Evolutionary conservation across 1,140 invertebrate species (phyloP).

Genomic region (Tetramorium parvispinum): DNA sequence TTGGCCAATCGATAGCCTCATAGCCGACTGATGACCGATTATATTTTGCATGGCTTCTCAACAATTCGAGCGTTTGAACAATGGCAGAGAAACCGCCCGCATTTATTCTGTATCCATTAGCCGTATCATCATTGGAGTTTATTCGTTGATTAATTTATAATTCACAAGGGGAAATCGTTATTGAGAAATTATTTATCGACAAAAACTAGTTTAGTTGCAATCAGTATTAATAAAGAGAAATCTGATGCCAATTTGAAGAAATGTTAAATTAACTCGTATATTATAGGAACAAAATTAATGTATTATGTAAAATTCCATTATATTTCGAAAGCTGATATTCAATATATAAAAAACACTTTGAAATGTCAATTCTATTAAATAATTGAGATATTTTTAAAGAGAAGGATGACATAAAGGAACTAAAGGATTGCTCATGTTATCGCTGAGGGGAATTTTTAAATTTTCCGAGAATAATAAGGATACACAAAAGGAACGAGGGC

Average conservation of each 20-base stretch:
- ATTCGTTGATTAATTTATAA: constrained; percentile 20
- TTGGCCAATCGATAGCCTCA: constrained; percentile 19
- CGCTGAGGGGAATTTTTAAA: constrained; percentile 7
- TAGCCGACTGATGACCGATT: constrained; percentile 6
- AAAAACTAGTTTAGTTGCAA: neutral
- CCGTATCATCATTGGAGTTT: neutral
- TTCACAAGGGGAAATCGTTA: neutral
- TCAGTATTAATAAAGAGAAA: neutral
- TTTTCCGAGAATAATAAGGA: constrained; percentile 27
- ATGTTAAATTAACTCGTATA: neutral
- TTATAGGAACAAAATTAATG: neutral
- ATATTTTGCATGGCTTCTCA: constrained; percentile 37
- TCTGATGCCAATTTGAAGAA: neutral
- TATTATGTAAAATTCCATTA: neutral
- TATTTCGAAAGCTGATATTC: neutral
- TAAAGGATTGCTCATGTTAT: neutral
- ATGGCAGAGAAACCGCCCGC: neutral
- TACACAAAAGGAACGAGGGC: neutral
- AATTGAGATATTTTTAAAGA: neutral
- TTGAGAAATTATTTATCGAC: neutral
- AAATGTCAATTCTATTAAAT: neutral
- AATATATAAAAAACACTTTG: neutral
- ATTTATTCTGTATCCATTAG: constrained; percentile 28
- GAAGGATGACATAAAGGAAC: neutral
- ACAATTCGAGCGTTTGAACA: constrained; percentile 19